Evolutionary conservation across 2,888 invertebrate species (phyloP), one percentile per base, ranked within the genome.

Genomic region (Rhimphoctona megacephalus): DNA sequence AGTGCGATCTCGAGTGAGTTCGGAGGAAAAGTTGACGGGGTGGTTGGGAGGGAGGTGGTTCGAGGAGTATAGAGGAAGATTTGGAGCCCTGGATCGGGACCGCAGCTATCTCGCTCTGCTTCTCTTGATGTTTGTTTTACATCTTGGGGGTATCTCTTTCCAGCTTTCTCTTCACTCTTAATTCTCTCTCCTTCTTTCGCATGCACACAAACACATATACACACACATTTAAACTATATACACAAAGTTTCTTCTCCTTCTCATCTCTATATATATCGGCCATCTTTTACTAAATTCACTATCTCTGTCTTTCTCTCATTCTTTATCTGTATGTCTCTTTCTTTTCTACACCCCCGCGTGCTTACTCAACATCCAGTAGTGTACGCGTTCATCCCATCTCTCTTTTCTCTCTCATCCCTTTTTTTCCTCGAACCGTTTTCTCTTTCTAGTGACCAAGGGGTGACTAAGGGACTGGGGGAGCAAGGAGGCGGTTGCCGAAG

Each of bases 71-170:
- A 86, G 86, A 86, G 90, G 85, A 88, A 90, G 90, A 90, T 89
- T 85, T 89, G 88, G 88, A 89, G 89, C 87, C 89, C 87, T 87
- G 90, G 88, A 91, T 91, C 89, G 88, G 90, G 85, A 90, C 91
- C 88, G 83, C 88, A 89, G 89, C 88, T 79, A 89, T 88, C 87
- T 83, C 82, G 74, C 81, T 81, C 85, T 74, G n/a, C n/a, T n/a
- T 39, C 81, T 81, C 89, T 86, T 87, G 86, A 89, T 87, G 87
- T 89, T 89, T 89, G 89, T 88, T 87, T 88, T 87, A 89, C 87
- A 88, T 88, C 88, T 86, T 87, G 73, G 52, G 61, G 81, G 69
- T 74, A 76, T 81, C 88, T 88, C 88, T 39, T 81, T 81, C 66
- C 82, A 85, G 61, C 66, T 85, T 61, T 86, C 89, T 79, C 87